A percentile compares a stretch with the other conserved stretches of the same genome.
Evolutionary conservation across 2,797 vertebrate genomes (phyloP).

Genomic region (Rhinoraja longicauda): DNA sequence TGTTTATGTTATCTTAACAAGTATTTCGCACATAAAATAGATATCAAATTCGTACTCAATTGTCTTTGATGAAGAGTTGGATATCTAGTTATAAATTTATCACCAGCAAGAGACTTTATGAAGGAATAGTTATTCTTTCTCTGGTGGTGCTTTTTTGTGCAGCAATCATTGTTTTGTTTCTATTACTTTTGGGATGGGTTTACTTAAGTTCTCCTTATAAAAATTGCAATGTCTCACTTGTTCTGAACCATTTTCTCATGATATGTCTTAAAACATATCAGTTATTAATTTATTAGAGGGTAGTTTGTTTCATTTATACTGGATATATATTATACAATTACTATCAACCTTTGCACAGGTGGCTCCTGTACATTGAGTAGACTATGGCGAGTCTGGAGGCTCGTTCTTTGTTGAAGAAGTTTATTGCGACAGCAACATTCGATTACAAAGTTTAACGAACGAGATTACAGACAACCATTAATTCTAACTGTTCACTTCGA

Average conservation of each 20-base stretch:
- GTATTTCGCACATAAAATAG: no score
- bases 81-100: not conserved
- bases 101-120: not conserved
- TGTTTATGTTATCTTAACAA: no score
- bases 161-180: not conserved
- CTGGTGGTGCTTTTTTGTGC: not conserved
- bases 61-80: not conserved
- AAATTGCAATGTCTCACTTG: not conserved
- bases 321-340: not conserved
- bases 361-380: no score
- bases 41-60: no score
- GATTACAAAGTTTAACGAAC: no score
- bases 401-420: no score
- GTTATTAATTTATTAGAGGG: not conserved
- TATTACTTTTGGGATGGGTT: not conserved
- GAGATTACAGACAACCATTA: no score
- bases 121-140: not conserved
- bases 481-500: no score
- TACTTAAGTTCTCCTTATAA: not conserved
- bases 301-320: slow-evolving; percentile 8
- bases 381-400: no score
- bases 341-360: not conserved
- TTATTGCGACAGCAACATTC: no score
- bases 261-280: not conserved
- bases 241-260: not conserved